A percentile compares a stretch with the other conserved stretches of the same genome.
phyloP scores from a whole-genome alignment of 1,140 invertebrate species.

The Halesus radiatus region DNA sequence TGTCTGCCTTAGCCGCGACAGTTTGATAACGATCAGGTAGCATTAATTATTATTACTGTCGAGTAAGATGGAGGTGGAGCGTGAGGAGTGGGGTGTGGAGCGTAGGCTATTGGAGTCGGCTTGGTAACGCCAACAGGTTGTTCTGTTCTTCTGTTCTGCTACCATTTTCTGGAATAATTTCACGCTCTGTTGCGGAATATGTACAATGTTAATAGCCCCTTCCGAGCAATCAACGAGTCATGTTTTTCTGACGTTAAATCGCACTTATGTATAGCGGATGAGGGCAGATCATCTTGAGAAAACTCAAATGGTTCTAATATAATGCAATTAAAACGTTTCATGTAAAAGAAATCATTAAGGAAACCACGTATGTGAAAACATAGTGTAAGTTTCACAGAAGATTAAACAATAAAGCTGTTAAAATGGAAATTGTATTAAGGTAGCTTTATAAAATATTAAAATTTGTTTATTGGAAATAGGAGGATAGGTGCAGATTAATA shows the following conservation, averaged over 20 bases:
- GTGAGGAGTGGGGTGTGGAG: neutral
- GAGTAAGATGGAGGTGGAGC: neutral
- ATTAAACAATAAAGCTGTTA: no score
- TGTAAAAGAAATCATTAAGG: no score
- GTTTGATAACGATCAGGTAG: constrained; percentile 42
- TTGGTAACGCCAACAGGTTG: constrained; percentile 34
- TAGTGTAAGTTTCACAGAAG: no score
- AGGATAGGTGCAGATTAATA: no score
- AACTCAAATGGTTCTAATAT: no score
- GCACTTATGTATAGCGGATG: no score
- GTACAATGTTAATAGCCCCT: constrained; percentile 1
- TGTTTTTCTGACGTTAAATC: neutral
- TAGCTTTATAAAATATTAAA: no score
- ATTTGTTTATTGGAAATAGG: no score
- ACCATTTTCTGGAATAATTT: constrained; percentile 21
- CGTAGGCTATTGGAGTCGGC: neutral
- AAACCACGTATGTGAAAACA: no score
- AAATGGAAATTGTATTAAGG: no score
- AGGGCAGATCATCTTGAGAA: no score
- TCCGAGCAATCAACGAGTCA: neutral
- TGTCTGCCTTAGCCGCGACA: constrained; percentile 20
- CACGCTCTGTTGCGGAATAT: constrained; percentile 16
- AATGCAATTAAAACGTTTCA: no score
- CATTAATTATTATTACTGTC: constrained; percentile 37
- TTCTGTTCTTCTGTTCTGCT: constrained; percentile 14